Percentiles rank a stretch among this genome's conserved stretches.
phyloP scores from a whole-genome alignment of 1,140 invertebrate genomes.

The Trichoplusia ni region DNA sequence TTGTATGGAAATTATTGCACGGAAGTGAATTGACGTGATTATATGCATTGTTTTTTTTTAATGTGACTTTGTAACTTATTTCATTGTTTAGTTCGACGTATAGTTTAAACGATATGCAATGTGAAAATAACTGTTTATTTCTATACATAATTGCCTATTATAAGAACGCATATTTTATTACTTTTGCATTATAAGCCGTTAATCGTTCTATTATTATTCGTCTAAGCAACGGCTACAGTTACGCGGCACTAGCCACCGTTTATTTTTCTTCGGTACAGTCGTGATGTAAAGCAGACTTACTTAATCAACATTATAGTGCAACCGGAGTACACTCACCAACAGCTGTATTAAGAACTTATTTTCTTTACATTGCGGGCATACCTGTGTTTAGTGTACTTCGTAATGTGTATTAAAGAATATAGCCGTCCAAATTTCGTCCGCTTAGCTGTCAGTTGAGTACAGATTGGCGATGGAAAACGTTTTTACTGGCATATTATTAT shows the following conservation, averaged over 20 bases:
- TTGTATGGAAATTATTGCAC: not conserved
- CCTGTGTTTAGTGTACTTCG: too few relatives aligned
- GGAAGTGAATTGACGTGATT: not conserved
- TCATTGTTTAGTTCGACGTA: not conserved
- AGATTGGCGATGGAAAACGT: too few relatives aligned
- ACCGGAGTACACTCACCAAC: not conserved
- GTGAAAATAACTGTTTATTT: too few relatives aligned
- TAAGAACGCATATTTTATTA: not conserved
- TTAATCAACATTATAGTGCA: conserved; percentile 3
- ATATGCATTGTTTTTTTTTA: not conserved
- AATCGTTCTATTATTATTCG: not conserved
- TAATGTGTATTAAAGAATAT: too few relatives aligned
- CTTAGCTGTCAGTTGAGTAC: too few relatives aligned
- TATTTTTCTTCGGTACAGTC: not conserved
- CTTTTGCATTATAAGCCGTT: not conserved
- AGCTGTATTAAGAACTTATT: not conserved
- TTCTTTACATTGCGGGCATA: too few relatives aligned
- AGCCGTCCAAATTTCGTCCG: too few relatives aligned
- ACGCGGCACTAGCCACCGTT: not conserved
- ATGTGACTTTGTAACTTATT: not conserved
- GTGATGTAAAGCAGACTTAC: conserved; percentile 4
- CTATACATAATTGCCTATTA: too few relatives aligned
- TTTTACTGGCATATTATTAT: too few relatives aligned
- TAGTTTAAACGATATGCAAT: too few relatives aligned
- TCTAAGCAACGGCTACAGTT: not conserved